Evolutionary conservation across 1,140 invertebrate species (phyloP).

Genomic region (Diabrotica undecimpunctata): DNA sequence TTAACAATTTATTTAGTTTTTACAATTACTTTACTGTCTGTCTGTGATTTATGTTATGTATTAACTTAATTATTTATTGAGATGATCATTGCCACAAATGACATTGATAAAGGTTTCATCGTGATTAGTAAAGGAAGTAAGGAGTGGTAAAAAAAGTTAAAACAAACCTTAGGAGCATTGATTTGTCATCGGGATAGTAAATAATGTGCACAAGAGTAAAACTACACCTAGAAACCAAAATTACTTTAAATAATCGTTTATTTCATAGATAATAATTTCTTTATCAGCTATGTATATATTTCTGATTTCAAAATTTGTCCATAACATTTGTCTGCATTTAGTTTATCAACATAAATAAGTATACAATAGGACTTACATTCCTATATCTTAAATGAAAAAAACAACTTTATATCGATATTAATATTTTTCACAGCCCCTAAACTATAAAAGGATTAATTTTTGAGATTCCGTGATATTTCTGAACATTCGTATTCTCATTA

Average conservation of each 20-base stretch:
- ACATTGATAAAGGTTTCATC: not conserved
- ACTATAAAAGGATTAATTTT: slow-evolving; percentile 9
- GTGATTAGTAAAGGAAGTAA: slow-evolving; percentile 5
- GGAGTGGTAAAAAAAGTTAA: slow-evolving; percentile 18
- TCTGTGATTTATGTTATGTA: too few species aligned
- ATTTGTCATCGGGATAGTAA: slow-evolving; percentile 31
- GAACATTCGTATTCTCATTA: not conserved
- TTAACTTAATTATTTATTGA: slow-evolving; percentile 5
- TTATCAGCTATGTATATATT: slow-evolving; percentile 25
- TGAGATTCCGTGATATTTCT: not conserved
- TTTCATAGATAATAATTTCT: slow-evolving; percentile 30
- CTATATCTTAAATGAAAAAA: slow-evolving; percentile 8
- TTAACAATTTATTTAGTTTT: too few species aligned
- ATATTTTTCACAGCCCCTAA: slow-evolving; percentile 16
- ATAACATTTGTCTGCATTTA: slow-evolving; percentile 17
- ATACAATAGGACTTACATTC: slow-evolving; percentile 16
- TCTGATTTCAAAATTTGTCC: slow-evolving; percentile 17
- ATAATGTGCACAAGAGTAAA: slow-evolving; percentile 35
- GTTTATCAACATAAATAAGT: slow-evolving; percentile 17
- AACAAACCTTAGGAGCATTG: slow-evolving; percentile 32
- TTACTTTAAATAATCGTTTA: slow-evolving; percentile 33
- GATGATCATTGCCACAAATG: not conserved
- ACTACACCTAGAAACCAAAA: slow-evolving; percentile 37
- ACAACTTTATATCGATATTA: slow-evolving; percentile 9
- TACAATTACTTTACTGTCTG: too few species aligned